Evolutionary conservation across 2,888 invertebrate species (phyloP).

Genomic region (Rosalia funebris): DNA sequence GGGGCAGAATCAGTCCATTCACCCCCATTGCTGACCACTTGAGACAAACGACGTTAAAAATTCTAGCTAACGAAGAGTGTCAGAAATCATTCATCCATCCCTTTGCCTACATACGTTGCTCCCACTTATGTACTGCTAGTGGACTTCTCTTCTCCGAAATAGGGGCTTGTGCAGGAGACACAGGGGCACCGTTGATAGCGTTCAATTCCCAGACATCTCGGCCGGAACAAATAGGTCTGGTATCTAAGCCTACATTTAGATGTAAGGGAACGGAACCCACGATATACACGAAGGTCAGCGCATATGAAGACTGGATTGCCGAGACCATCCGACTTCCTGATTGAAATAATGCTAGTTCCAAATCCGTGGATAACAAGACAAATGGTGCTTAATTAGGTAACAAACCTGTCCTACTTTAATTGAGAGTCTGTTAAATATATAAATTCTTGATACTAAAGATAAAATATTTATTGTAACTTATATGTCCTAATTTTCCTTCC

Average conservation of each 20-base stretch:
- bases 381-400: too few relatives aligned
- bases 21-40: background rate
- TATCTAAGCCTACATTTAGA: background rate
- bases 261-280: background rate
- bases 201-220: background rate
- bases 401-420: too few relatives aligned
- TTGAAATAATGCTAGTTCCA: too few relatives aligned
- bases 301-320: background rate
- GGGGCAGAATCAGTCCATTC: background rate
- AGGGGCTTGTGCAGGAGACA: background rate
- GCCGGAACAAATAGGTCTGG: background rate
- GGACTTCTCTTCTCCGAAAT: background rate
- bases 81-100: background rate
- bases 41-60: background rate
- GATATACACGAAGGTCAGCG: background rate
- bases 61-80: background rate
- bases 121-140: background rate
- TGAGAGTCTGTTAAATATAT: too few relatives aligned
- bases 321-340: too few relatives aligned
- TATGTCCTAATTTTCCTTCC: too few relatives aligned
- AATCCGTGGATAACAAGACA: too few relatives aligned
- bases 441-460: too few relatives aligned
- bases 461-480: too few relatives aligned
- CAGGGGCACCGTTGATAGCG: background rate
- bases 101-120: background rate